A percentile compares a stretch with the other conserved stretches of the same genome.
Evolutionary conservation across 2,888 invertebrate genomes (phyloP).

Genomic region (Digitonthophagus gazella): DNA sequence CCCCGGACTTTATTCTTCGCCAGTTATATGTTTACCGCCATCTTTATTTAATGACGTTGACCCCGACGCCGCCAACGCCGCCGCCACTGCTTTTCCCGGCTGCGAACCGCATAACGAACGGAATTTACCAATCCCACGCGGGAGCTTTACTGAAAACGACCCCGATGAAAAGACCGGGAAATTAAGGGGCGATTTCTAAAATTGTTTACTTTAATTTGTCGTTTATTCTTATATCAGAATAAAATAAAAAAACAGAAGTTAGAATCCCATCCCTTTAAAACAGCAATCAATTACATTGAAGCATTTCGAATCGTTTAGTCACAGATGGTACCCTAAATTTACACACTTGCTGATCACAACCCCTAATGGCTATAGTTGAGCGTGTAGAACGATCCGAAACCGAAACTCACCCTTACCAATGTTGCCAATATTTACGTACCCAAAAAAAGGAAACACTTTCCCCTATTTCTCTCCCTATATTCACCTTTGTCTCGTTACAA

Average conservation of each 20-base stretch:
- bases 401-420: background rate
- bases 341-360: slow-evolving; percentile 24
- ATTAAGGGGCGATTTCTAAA: slow-evolving; percentile 3
- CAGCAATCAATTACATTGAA: slow-evolving; percentile 34
- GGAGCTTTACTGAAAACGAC: slow-evolving; percentile 14
- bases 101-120: slow-evolving; percentile 18
- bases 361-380: slow-evolving; percentile 7
- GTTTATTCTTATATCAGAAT: background rate
- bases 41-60: slow-evolving; percentile 29
- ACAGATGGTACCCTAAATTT: slow-evolving; percentile 37
- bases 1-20: slow-evolving; percentile 37
- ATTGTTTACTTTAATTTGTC: background rate
- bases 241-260: background rate
- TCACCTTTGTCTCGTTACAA: background rate
- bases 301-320: slow-evolving; percentile 36
- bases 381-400: slow-evolving; percentile 5
- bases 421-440: background rate
- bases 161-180: slow-evolving; percentile 5
- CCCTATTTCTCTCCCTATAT: background rate
- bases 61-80: no score
- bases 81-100: slow-evolving; percentile 4
- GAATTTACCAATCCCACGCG: slow-evolving; percentile 26
- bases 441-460: background rate
- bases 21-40: slow-evolving; percentile 29
- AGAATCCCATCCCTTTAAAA: slow-evolving; percentile 25